Evolutionary conservation across 2,888 invertebrate genomes (phyloP), one percentile per base, ranked within the genome.

Genomic region (Drosophila suboccidentalis): DNA sequence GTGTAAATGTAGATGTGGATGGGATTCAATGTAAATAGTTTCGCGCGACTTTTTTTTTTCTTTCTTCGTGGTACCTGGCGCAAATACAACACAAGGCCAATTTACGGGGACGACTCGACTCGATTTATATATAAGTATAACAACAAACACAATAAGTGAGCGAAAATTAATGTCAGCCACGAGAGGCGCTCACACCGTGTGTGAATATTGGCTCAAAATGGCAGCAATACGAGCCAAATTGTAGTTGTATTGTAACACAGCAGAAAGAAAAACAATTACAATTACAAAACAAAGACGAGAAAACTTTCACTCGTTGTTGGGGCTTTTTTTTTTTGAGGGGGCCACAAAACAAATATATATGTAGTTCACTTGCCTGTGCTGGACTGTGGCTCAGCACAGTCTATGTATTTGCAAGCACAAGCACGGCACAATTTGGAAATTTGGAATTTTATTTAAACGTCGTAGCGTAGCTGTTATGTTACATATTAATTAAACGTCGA

Each of bases 11-110:
- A 34, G 49, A 47, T 17, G 32, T 51, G 51, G 26, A 11, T 47
- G 43, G 58, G 36, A 29, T 54, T 62, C 54, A 54, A 60, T 70
- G 80, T 66, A 77, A 73, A 80, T 76, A 77, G 77, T 88, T 88
- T 82, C 80, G 86, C 87, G 87, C 83, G 72, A 80, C 71, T 82
- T 84, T 83, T 71, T 63, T 53, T 26, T 61, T 66, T 62, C 22
- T 38, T 53, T 74, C 71, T 81, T 87, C 81, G 62, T 78, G 83
- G 84, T 84, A 84, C 84, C 89, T 84, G 89, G 81, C 87, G 84
- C 84, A 89, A 80, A 83, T 75, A 6, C 11, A 75, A 70, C 57
- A 71, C 80, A 80, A 80, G 84, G 89, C 89, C 84, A 73, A 82
- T 81, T 78, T 59, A 75, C 70, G 66, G 73, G 67, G 66, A 78